phyloP scores from a whole-genome alignment of 2,113 vertebrate species.

The Equus przewalskii region DNA sequence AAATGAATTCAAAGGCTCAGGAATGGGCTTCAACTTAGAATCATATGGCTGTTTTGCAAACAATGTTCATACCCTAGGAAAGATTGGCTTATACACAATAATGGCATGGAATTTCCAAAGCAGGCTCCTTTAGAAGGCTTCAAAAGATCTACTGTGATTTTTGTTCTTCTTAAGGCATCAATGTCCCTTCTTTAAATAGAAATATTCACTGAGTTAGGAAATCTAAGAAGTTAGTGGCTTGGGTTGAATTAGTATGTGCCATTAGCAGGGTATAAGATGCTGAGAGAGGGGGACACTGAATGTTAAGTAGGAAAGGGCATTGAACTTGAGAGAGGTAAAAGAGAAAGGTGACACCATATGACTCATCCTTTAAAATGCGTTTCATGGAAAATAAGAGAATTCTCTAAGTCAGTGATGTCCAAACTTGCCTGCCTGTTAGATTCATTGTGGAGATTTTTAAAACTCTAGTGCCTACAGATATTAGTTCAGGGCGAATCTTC shows the following conservation, averaged over 20 bases:
- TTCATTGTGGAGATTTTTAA: not conserved
- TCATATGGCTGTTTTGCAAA: not conserved
- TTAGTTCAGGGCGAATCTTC: no score
- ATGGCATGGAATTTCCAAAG: not conserved
- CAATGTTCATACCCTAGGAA: not conserved
- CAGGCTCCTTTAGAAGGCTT: not conserved
- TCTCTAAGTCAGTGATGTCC: not conserved
- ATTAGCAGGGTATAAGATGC: not conserved
- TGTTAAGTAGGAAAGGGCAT: not conserved
- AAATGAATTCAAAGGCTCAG: not conserved
- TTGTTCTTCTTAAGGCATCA: not conserved
- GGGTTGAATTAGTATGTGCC: not conserved
- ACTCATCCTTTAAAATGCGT: not conserved
- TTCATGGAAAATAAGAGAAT: not conserved
- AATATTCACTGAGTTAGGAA: not conserved
- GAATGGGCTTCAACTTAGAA: not conserved
- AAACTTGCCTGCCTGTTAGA: not conserved
- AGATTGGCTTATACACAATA: accelerated
- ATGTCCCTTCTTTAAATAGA: not conserved
- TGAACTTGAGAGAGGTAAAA: not conserved
- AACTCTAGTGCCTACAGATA: not conserved
- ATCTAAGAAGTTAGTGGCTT: not conserved
- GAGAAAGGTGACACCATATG: not conserved
- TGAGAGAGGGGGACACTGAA: not conserved
- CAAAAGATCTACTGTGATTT: not conserved